Evolutionary conservation across 2,888 invertebrate species (phyloP), one percentile per base, ranked within the genome.

Genomic region (Tribolium freemani): DNA sequence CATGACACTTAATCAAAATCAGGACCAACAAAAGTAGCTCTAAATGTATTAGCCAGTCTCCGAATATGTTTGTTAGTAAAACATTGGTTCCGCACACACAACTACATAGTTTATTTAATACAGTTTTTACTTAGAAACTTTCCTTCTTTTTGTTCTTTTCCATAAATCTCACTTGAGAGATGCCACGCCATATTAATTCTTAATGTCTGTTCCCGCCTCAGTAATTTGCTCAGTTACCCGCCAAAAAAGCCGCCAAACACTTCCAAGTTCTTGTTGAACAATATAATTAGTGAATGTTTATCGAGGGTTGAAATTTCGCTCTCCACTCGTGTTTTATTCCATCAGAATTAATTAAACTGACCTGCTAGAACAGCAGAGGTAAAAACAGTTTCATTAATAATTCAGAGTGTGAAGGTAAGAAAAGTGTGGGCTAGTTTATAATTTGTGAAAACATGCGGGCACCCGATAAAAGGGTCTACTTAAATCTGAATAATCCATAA

Each of bases 401-500:
- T 58, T 20, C 44, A 45, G 9, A 1, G n/a, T 38, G 38, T 38
- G n/a, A 8, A 38, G 58, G 44, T 58, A 45, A 8, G 26, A 44
- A n/a, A 44, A 31, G 3, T 8, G 20, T 8, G 16, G 31, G 13
- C 8, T 9, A 6, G n/a, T 45, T 60, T 60, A 56, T 66, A 53
- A 56, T 64, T 64, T 50, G 54, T 30, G 13, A 16, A 45, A 64
- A 54, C 38, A 50, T 10, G 10, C 56, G 13, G 16, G 44, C 44
- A 54, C 9, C 53, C 54, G 45, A 66, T 66, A 61, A 61, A 61
- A 26, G 30, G n/a, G 20, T 64, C 5, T 11, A 45, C 45, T 38
- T 46, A 66, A 66, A 66, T 64, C 64, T 66, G 56, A 46, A 56
- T 66, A 54, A 66, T 66, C 66, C 46, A 56, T 66, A 66, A 56